Percentiles rank a stretch among this genome's conserved stretches.
These are phyloP conservation scores for Alectoris magna DNA, from an alignment of 2,797 vertebrate species.

Conservation along the genomic window DNA sequence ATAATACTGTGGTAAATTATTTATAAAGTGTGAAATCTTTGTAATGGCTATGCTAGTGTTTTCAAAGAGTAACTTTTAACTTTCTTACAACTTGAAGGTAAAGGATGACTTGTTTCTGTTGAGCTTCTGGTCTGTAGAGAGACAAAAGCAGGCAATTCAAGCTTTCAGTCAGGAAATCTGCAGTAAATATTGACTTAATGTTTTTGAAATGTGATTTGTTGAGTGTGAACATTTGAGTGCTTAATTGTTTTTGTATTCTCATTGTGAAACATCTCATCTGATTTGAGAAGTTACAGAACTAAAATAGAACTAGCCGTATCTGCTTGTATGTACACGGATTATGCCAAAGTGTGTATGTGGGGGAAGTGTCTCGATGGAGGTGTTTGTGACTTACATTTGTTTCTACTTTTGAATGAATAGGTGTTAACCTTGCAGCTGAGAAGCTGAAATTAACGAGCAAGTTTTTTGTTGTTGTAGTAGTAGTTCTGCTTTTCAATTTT, in stretches of 20 bases:
- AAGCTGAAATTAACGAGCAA: not conserved
- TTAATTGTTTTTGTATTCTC: not conserved
- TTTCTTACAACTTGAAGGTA: constrained; percentile 38
- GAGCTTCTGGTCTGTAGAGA: constrained; percentile 42
- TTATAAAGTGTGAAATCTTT: not conserved
- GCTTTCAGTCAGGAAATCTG: constrained; percentile 13
- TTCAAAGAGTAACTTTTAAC: constrained; percentile 17
- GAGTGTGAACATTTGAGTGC: not conserved
- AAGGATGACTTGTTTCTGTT: constrained; percentile 43
- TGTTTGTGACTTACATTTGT: not conserved
- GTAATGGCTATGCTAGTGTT: constrained; percentile 18
- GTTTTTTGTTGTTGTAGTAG: not conserved
- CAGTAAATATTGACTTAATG: constrained; percentile 13
- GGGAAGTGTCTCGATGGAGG: not conserved
- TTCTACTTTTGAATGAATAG: not conserved
- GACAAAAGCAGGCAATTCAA: constrained; percentile 57
- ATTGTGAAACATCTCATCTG: not conserved
- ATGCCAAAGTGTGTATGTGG: rapidly evolving
- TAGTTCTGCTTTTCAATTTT: not conserved
- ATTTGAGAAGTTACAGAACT: not conserved
- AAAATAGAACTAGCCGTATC: not conserved
- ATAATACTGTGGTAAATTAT: not conserved
- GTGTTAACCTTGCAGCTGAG: not conserved
- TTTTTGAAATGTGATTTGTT: constrained; percentile 11
- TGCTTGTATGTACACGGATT: not conserved